Conservation (phyloP, 2,888 invertebrate genomes). For the Metopia argyrocephala region DNA sequence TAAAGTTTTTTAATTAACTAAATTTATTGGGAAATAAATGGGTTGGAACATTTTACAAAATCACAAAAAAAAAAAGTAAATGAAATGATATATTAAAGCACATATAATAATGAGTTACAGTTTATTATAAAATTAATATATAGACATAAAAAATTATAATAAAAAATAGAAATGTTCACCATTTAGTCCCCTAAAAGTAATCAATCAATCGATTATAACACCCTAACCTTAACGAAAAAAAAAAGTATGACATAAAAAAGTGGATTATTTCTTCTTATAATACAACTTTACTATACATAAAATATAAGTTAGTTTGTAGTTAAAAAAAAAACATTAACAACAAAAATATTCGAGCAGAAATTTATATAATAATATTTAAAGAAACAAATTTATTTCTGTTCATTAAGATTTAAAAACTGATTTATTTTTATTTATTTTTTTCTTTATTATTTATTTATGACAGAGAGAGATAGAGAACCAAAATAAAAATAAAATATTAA, state of each 20-base stretch:
- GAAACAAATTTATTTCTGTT: not conserved
- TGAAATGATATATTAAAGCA: not conserved
- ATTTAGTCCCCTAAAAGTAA: conserved; percentile 50
- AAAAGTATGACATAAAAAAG: too few relatives aligned
- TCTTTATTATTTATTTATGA: not conserved
- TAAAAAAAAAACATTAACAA: not conserved
- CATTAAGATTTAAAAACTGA: not conserved
- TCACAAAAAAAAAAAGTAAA: not conserved
- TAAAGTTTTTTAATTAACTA: conserved; percentile 74
- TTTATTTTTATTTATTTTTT: not conserved
- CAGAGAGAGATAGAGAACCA: too few relatives aligned
- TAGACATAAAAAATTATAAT: not conserved
- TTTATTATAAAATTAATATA: not conserved
- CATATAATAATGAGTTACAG: not conserved
- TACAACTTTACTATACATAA: not conserved
- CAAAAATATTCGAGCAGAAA: not conserved
- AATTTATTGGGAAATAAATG: conserved; percentile 77
- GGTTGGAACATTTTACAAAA: conserved; percentile 72
- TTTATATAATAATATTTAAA: not conserved
- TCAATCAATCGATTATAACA: not conserved
- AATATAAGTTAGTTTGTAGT: conserved; percentile 28
- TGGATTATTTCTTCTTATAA: too few relatives aligned
- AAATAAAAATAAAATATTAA: conserved; percentile 3
- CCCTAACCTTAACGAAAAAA: not conserved
- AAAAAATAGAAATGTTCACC: conserved; percentile 51